Conservation (phyloP, 2,113 vertebrate species). For the Heterotis niloticus region DNA sequence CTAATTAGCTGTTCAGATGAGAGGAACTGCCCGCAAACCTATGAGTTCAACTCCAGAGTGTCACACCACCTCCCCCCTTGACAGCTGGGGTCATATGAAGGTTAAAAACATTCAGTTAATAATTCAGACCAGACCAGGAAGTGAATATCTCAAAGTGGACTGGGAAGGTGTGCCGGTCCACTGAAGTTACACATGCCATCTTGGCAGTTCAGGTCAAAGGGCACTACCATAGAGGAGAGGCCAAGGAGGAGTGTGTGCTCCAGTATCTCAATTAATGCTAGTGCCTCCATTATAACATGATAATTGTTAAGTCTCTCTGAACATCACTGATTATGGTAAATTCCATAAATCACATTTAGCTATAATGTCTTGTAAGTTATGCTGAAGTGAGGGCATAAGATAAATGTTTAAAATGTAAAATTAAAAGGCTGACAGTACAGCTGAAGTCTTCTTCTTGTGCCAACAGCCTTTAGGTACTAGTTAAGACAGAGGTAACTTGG, state of each 20-base stretch:
- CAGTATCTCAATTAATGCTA: background rate
- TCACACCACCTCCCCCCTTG: constrained; percentile 5
- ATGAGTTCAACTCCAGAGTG: background rate
- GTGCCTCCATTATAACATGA: background rate
- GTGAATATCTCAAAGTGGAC: constrained; percentile 15
- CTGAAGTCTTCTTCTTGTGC: too few relatives aligned
- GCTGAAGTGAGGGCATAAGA: too few relatives aligned
- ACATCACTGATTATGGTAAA: too few relatives aligned
- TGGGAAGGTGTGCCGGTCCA: constrained; percentile 28
- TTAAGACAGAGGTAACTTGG: too few relatives aligned
- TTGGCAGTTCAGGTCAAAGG: background rate
- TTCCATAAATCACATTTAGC: too few relatives aligned
- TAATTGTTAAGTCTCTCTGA: background rate
- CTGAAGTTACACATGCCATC: constrained; percentile 34
- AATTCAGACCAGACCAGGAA: constrained; percentile 35
- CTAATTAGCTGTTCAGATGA: too few relatives aligned
- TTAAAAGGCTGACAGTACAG: too few relatives aligned
- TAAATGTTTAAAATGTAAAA: too few relatives aligned
- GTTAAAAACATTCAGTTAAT: constrained; percentile 48
- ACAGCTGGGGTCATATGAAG: constrained; percentile 29
- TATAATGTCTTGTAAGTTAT: too few relatives aligned
- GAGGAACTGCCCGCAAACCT: too few relatives aligned
- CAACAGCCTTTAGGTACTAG: too few relatives aligned
- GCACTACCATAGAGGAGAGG: background rate
- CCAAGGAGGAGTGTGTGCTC: background rate